Evolutionary conservation across 2,888 invertebrate genomes (phyloP), one percentile per base, ranked within the genome.

Genomic region (Drosophila silvestris): DNA sequence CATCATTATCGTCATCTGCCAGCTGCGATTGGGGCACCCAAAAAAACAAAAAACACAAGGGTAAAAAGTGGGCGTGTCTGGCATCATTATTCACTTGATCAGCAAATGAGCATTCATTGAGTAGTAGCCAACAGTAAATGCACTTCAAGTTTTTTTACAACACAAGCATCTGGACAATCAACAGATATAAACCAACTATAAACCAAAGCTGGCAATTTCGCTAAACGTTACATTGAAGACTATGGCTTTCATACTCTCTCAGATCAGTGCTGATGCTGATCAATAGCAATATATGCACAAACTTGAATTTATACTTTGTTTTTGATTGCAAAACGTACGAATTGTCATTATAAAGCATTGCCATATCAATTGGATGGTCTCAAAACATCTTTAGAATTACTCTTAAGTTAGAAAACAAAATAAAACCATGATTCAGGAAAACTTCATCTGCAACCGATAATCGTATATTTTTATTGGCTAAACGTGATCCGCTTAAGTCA

Each of bases 61-160:
- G 47, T 30, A 58, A 70, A 26, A 44, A 63, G 62, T 33, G 57
- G 82, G 82, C 84, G 84, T 84, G 82, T 51, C 70, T 32, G 51
- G 66, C 61, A 74, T 74, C 79, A 79, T 84, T 77, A 82, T 72
- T 82, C 74, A 84, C 72, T 77, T 61, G 66, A 26, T 28, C 52
- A 33, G 54, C 47, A 72, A 65, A 57, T 69, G 70, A 72, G 67
- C 74, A 66, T 69, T 64, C 58, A 50, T 64, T 62, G 54, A 52
- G 58, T 22, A 28, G 47, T 3, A 7, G 47, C 47, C 47, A 22
- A 47, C 7, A 16, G 47, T 9, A 26, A 26, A 26, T 26, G 47
- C 47, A 26, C 47, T 16, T 26, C 47, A 9, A 47, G 47, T 28
- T 26, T 26, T 26, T 16, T 9, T 26, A 47, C 47, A 9, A 47